Evolutionary conservation across 2,888 invertebrate genomes (phyloP).

Genomic region (Amiota communis): DNA sequence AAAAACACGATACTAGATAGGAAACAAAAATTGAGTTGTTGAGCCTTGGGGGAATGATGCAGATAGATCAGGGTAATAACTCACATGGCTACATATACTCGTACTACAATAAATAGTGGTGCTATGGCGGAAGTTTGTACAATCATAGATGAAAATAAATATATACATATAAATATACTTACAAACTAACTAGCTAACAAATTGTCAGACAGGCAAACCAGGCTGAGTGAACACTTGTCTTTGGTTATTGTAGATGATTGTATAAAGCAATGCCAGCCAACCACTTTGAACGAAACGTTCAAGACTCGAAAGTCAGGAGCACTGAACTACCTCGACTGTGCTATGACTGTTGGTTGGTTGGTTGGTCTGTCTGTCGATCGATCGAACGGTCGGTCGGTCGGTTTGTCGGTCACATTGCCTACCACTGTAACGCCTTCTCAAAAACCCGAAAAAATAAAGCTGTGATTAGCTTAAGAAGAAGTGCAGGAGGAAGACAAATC

Average conservation of each 20-base stretch:
- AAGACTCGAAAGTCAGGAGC: conserved; percentile 5
- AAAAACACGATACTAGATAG: too few relatives aligned
- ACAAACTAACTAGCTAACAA: neutral
- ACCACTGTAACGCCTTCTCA: conserved; percentile 11
- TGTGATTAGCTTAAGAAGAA: conserved; percentile 5
- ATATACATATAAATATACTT: neutral
- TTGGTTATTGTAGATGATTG: neutral
- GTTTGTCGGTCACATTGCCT: neutral
- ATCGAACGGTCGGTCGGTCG: too few relatives aligned
- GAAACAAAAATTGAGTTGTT: too few relatives aligned
- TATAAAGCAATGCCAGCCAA: neutral
- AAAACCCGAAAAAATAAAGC: neutral
- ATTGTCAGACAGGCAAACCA: neutral
- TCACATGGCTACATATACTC: too few relatives aligned
- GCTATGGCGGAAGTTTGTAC: conserved; percentile 9
- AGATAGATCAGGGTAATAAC: too few relatives aligned
- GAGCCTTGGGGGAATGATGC: neutral
- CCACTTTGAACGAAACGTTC: neutral
- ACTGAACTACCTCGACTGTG: conserved; percentile 14
- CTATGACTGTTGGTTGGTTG: neutral
- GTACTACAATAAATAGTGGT: too few relatives aligned
- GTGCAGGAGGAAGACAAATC: neutral
- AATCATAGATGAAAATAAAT: too few relatives aligned
- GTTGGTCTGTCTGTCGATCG: neutral
- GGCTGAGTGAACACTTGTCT: neutral